Percentiles rank a stretch among this genome's conserved stretches.
phyloP scores from a whole-genome alignment of 2,888 invertebrate genomes.

The Notodonta dromedarius region DNA sequence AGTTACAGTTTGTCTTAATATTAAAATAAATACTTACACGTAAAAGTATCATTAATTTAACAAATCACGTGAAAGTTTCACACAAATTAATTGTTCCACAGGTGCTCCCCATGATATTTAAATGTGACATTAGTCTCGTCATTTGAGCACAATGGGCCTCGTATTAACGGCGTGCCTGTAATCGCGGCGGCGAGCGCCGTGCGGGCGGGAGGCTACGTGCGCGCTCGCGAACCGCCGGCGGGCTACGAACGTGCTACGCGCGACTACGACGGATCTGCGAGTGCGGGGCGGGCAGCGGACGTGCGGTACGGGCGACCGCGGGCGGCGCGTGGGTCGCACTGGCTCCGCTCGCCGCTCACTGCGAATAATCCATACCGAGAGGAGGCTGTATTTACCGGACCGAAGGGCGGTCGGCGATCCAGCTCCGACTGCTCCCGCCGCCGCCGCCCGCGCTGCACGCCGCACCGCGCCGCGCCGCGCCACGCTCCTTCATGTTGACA shows the following conservation, averaged over 20 bases:
- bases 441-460: conserved; percentile 51
- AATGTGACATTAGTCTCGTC: conserved; percentile 64
- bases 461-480: conserved; percentile 28
- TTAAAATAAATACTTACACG: conserved; percentile 47
- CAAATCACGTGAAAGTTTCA: conserved; percentile 59
- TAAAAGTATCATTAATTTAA: conserved; percentile 46
- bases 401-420: conserved; percentile 74
- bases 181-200: conserved; percentile 19
- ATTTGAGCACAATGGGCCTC: conserved; percentile 62
- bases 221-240: conserved; percentile 50
- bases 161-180: conserved; percentile 61
- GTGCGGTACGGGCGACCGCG: conserved; percentile 59
- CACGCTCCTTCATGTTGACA: conserved; percentile 73
- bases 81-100: conserved; percentile 66
- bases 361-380: conserved; percentile 81
- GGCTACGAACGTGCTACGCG: conserved; percentile 48
- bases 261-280: conserved; percentile 40
- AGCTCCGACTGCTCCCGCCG: conserved; percentile 63
- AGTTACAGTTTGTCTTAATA: not conserved
- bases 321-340: conserved; percentile 76
- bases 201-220: conserved; percentile 49
- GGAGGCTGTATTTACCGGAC: conserved; percentile 81
- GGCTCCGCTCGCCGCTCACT: conserved; percentile 66
- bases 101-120: conserved; percentile 66
- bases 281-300: conserved; percentile 24